phyloP scores from a whole-genome alignment of 64 coral and sea anemone species.

The Pachyseris speciosa region DNA sequence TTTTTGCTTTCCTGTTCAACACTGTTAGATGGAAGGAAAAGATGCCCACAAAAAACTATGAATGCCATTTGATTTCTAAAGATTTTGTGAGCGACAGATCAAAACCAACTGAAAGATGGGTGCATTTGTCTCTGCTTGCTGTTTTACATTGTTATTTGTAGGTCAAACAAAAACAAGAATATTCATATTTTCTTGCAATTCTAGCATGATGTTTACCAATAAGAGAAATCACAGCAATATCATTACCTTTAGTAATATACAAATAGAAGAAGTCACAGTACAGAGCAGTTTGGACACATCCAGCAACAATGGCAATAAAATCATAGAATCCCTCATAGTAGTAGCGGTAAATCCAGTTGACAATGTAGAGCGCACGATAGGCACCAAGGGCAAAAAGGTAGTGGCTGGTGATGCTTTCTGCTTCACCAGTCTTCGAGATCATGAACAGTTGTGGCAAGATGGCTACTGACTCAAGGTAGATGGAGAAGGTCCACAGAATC shows the following conservation, averaged over 20 bases:
- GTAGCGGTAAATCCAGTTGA: constrained; percentile 97
- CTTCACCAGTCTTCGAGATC: constrained; percentile 99
- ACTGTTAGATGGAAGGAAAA: too few relatives aligned
- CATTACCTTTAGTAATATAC: constrained; percentile 99
- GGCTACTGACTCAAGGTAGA: constrained; percentile 98
- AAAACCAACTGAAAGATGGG: too few relatives aligned
- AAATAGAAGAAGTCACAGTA: constrained; percentile 99
- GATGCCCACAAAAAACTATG: too few relatives aligned
- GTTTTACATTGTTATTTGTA: too few relatives aligned
- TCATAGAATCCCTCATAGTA: constrained; percentile 99
- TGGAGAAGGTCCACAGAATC: constrained; percentile 99
- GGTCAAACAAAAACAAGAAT: too few relatives aligned
- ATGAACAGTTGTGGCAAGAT: constrained; percentile 99
- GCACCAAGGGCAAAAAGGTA: constrained; percentile 96
- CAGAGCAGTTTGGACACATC: constrained; percentile 97
- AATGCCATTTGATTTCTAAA: too few relatives aligned
- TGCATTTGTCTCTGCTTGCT: too few relatives aligned
- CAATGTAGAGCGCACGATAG: constrained; percentile 95
- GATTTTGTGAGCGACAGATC: too few relatives aligned
- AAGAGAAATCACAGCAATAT: too few relatives aligned
- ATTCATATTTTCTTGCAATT: too few relatives aligned
- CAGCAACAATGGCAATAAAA: constrained; percentile 99
- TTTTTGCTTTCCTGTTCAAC: too few relatives aligned
- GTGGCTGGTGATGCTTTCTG: constrained; percentile 97
- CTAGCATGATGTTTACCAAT: too few relatives aligned